Evolutionary conservation across 2,797 vertebrate genomes (phyloP), one percentile per base, ranked within the genome.

Genomic region (Selene dorsalis): DNA sequence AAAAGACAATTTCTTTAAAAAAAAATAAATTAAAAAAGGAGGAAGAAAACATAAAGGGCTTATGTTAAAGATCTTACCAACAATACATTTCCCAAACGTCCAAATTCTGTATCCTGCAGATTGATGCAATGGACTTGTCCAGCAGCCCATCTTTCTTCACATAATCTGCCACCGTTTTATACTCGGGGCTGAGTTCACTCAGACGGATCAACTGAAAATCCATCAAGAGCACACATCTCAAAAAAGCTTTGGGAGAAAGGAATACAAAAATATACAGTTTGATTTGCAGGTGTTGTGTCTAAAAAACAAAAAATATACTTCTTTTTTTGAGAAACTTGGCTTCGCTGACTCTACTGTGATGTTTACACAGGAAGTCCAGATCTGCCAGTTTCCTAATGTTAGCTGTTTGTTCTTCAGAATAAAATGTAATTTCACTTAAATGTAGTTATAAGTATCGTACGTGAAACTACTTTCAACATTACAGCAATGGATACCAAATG

Each of bases 71-170:
- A 17, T 41, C 93, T 92, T 87, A 96, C 97, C 95, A 95, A 93
- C 95, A 96, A 83, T 89, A 98, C 83, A 97, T 92, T 80, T 97
- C 95, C 96, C 95, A 98, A 73, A 97, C 91, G 78, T 97, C 96
- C 80, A 95, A 59, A 83, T 97, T 98, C 85, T 97, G 96, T 91
- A 97, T 96, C 92, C 96, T 96, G 74, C 87, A 90, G 88, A 98
- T 94, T 70, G 92, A 94, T 76, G 91, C 80, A 75, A 97, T 95
- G 76, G 90, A 69, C 86, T 0, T 67, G 8, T 1, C 6, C 52
- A 93, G 88, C 92, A 93, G 92, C 85, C 96, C 96, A 56, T 69
- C 94, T 45, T 78, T 89, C 90, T 73, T 94, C 90, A 94, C 94
- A 90, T 87, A 95, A 77, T 47, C 17, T 74, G 79, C 89, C 80